Evolutionary conservation across 2,797 vertebrate genomes (phyloP).

Genomic region (Mus caroli): DNA sequence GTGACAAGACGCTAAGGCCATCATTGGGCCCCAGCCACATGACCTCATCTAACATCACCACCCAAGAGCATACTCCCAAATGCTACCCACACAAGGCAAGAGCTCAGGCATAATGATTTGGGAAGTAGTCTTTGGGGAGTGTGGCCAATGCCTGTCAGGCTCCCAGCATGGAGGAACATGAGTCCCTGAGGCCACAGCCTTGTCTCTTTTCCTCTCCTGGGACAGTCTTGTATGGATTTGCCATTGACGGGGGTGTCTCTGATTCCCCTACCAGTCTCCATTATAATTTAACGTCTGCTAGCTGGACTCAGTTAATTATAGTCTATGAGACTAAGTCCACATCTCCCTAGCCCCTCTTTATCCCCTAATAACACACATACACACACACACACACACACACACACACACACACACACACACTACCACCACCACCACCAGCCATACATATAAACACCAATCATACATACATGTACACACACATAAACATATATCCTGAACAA

Average conservation of each 20-base stretch:
- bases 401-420: too few species aligned
- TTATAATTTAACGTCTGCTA: neutral
- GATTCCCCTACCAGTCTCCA: neutral
- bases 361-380: neutral
- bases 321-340: too few species aligned
- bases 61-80: neutral
- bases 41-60: neutral
- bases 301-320: neutral
- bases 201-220: too few species aligned
- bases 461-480: neutral
- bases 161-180: neutral
- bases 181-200: neutral
- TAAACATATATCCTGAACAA: neutral
- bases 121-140: neutral
- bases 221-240: accelerated
- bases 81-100: accelerated
- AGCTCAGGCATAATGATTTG: neutral
- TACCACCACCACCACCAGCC: too few species aligned
- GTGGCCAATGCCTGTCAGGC: accelerated
- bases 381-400: too few species aligned
- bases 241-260: neutral
- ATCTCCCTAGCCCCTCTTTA: neutral
- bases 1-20: neutral
- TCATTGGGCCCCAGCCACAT: neutral
- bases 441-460: neutral